Percentiles rank a stretch among this genome's conserved stretches.
Evolutionary conservation across 1,140 invertebrate species (phyloP).

Genomic region (Procambarus virginalis): DNA sequence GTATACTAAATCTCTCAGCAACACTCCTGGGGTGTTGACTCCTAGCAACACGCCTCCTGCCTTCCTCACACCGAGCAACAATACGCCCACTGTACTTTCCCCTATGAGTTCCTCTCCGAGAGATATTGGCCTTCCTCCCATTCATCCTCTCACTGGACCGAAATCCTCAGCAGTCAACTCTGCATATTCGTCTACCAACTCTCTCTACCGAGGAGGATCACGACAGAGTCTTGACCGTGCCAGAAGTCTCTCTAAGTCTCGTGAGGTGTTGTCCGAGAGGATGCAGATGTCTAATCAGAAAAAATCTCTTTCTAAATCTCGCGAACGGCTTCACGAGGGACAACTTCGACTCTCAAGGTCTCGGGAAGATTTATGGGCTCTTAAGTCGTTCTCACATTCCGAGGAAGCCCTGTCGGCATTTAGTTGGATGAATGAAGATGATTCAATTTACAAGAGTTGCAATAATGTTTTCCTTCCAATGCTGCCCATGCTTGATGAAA

Average conservation of each 20-base stretch:
- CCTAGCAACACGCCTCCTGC: slow-evolving; percentile 45
- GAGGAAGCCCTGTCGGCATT: slow-evolving; percentile 65
- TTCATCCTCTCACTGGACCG: slow-evolving; percentile 37
- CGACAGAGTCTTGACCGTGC: slow-evolving; percentile 61
- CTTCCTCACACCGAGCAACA: slow-evolving; percentile 36
- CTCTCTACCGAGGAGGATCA: slow-evolving; percentile 62
- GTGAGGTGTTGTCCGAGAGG: slow-evolving; percentile 78
- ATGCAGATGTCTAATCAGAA: slow-evolving; percentile 75
- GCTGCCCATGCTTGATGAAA: slow-evolving; percentile 54
- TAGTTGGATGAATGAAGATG: slow-evolving; percentile 63
- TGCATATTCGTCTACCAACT: slow-evolving; percentile 52
- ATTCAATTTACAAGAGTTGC: slow-evolving; percentile 67
- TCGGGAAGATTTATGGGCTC: slow-evolving; percentile 64
- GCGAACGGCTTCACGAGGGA: slow-evolving; percentile 74
- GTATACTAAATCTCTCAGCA: slow-evolving; percentile 33
- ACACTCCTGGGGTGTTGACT: slow-evolving; percentile 44
- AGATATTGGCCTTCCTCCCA: slow-evolving; percentile 59
- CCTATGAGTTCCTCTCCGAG: slow-evolving; percentile 60
- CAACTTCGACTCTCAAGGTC: slow-evolving; percentile 61
- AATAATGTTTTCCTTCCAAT: slow-evolving; percentile 68
- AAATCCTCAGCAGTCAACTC: slow-evolving; percentile 53
- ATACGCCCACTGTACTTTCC: slow-evolving; percentile 55
- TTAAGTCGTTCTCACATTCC: slow-evolving; percentile 65
- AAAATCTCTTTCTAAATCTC: slow-evolving; percentile 74
- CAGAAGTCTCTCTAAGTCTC: slow-evolving; percentile 77